Base-by-base conservation (phyloP, 2,113 vertebrate species). In the human (Homo sapiens) region DNA sequence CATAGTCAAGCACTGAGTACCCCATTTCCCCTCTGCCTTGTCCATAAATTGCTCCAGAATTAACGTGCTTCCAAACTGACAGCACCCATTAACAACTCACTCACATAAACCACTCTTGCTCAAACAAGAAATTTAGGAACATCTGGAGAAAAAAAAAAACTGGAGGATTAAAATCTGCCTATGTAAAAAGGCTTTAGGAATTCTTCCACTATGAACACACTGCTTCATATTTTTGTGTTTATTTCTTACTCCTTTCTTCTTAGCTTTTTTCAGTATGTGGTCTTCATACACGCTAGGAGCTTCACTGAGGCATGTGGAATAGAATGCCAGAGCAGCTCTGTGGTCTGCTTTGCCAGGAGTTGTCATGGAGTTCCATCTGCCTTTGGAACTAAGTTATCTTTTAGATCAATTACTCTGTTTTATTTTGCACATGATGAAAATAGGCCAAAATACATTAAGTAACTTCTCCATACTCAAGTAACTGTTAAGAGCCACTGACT, bases 51-150 rank as follows among this genome's bases (percentile, higher is more conserved):
- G 6, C 55, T 52, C 20, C 3, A 57, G 64, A 94, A 76, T 86
- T 73, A 81, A 91, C 78, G 38, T 91, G 64, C 55, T 89, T 97
- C 25, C 94, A 89, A 87, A 83, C 8, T 38, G 40, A 70, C 68
- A 25, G 5, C 35, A 64, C 16, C 45, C 30, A 14, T 32, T 17
- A 68, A 25, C 2, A 80, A 11, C 23, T 96, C 27, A 48, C 30
- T 78, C 78, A 43, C 6, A 8, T 35, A 70, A 75, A 70, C 30
- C 18, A 83, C 25, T 90, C 35, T 40, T 76, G 17, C 20, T 35
- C 43, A 64, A 73, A 90, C 23, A 75, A 30, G 80, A 87, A 79
- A 68, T 45, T 23, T 43, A 48, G 12, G 8, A 48, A 92, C 61
- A 90, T 75, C n/a, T 70, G 55, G 32, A 83, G n/a, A 4, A 75